Percentiles rank a stretch among this genome's conserved stretches.
Evolutionary conservation across 2,113 vertebrate species (phyloP).

Genomic region (Oncorhynchus gorbuscha): DNA sequence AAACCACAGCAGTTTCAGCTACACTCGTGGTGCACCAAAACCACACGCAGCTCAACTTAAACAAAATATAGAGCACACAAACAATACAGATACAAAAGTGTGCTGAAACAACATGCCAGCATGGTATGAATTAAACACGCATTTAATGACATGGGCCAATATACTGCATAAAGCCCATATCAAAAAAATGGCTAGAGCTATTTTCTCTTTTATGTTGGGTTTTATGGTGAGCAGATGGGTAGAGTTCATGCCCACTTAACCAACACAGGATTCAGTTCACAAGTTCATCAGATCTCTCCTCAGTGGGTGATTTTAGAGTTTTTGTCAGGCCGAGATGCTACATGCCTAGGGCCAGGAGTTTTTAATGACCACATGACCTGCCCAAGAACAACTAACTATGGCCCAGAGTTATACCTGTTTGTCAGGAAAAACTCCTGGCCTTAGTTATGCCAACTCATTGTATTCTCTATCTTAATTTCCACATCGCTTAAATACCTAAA

Average conservation of each 20-base stretch:
- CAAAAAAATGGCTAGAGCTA: background rate
- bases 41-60: constrained; percentile 54
- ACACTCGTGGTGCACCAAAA: constrained; percentile 76
- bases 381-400: too few relatives aligned
- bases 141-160: background rate
- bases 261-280: constrained; percentile 24
- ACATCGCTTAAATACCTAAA: background rate
- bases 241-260: constrained; percentile 33
- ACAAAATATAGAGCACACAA: background rate
- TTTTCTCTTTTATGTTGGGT: constrained; percentile 21
- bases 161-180: background rate
- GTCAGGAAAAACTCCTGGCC: too few relatives aligned
- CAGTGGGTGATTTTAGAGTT: too few relatives aligned
- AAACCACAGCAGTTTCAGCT: constrained; percentile 84
- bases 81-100: background rate
- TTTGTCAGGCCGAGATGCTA: too few relatives aligned
- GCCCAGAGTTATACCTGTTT: too few relatives aligned
- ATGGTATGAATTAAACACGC: constrained; percentile 7
- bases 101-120: background rate
- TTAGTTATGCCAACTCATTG: too few relatives aligned
- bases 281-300: background rate
- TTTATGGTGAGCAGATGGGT: constrained; percentile 34
- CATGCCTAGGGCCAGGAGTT: too few relatives aligned
- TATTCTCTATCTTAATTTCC: too few relatives aligned
- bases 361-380: too few relatives aligned